Percentiles rank a stretch among this genome's conserved stretches.
These are phyloP conservation scores for Chaetura pelagica DNA, from an alignment of 2,113 vertebrate genomes.

Conservation along the genomic window DNA sequence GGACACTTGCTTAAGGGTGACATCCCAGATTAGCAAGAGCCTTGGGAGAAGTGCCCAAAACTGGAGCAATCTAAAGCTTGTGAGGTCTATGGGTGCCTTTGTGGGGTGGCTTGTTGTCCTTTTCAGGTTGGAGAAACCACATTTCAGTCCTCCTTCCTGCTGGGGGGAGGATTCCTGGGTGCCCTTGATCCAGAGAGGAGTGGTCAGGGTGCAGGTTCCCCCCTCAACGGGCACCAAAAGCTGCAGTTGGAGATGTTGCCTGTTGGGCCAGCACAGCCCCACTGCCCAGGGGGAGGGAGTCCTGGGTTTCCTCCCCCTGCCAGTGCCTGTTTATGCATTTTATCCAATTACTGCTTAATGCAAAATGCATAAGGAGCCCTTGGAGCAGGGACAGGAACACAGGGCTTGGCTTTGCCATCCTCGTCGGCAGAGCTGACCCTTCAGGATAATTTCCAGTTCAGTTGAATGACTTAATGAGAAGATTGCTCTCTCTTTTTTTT, in stretches of 20 bases:
- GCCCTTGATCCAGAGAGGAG: fast-evolving
- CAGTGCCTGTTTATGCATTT: conserved; percentile 23
- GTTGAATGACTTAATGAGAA: not conserved
- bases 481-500: not conserved
- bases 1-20: not conserved
- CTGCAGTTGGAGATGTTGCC: fast-evolving
- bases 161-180: fast-evolving
- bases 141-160: not conserved
- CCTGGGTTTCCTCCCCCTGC: not conserved
- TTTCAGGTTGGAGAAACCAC: not conserved
- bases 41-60: not conserved
- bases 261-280: fast-evolving
- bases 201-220: not conserved
- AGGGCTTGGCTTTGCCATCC: not conserved
- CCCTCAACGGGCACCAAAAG: too few species aligned
- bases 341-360: conserved; percentile 8
- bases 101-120: not conserved
- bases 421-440: not conserved
- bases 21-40: not conserved
- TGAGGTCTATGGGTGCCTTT: not conserved
- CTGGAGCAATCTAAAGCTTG: fast-evolving
- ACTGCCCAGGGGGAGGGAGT: not conserved
- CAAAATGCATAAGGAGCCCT: conserved; percentile 19
- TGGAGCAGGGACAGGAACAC: not conserved
- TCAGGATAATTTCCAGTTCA: not conserved